Evolutionary conservation across 2,797 vertebrate species (phyloP), one percentile per base, ranked within the genome.

Genomic region (Hydrophis major): DNA sequence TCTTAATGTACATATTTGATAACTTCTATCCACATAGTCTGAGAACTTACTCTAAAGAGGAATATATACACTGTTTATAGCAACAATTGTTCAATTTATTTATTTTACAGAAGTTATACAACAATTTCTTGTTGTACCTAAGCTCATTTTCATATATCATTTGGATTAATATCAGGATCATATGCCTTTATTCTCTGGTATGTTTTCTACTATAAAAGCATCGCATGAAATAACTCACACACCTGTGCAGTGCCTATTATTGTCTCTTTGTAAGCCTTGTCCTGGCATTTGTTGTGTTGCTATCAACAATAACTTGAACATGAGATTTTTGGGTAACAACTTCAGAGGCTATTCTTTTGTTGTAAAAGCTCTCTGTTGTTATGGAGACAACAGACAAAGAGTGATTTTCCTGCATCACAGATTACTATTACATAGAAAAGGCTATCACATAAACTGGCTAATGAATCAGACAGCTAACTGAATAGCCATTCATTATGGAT

Each of bases 341-440:
- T 94, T 97, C 96, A 97, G 95, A 89, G 95, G 93, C 94, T 96
- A 95, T 94, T 96, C 95, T 97, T 97, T 96, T 97, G 94, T 97
- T 98, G 96, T 98, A 97, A 97, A 6, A 94, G 95, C 97, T 96
- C 96, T 92, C 92, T 95, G 97, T 98, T 97, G 96, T 97, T 97
- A 98, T 97, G 97, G 98, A 98, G 97, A 98, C 95, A 96, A 95
- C 96, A 95, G 96, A 97, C 96, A 95, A 97, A 96, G 53, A 96
- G 90, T 93, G 95, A 60, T 94, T 95, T 95, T 96, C 95, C 95
- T 94, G 94, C 93, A 94, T 91, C 93, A 94, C 86, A 96, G 95
- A 95, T 88, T 47, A 88, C 94, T 95, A 86, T 60, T 97, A 92
- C 90, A 94, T 28, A 95, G 50, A 50, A 96, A 93, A 47, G 11